Conservation (phyloP, 2,888 invertebrate species). For the Ichneumon xanthorius region DNA sequence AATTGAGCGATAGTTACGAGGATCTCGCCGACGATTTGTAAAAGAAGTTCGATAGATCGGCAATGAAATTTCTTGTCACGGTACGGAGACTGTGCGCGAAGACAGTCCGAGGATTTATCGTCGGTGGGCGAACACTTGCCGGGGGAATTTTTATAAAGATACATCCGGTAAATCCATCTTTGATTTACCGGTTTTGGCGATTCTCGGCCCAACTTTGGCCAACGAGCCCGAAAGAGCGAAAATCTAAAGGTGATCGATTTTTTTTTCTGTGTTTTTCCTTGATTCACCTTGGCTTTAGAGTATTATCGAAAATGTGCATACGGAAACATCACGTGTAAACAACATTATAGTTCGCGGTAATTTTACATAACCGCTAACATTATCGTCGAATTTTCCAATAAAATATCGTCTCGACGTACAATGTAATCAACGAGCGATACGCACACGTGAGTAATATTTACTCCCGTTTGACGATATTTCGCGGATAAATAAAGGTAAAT, state of each 20-base stretch:
- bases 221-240: neutral
- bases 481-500: conserved; percentile 31
- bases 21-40: neutral
- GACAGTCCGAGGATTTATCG: neutral
- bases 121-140: too few relatives aligned
- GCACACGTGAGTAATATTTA: conserved; percentile 41
- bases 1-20: conserved; percentile 2
- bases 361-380: neutral
- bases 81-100: neutral
- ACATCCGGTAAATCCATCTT: too few relatives aligned
- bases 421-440: conserved; percentile 14
- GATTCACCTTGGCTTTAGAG: too few relatives aligned
- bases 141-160: too few relatives aligned
- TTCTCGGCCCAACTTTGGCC: too few relatives aligned
- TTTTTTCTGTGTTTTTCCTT: too few relatives aligned
- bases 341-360: too few relatives aligned
- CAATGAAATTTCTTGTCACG: neutral
- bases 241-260: neutral
- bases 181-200: too few relatives aligned
- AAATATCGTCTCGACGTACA: neutral
- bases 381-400: neutral
- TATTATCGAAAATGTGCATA: too few relatives aligned
- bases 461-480: neutral
- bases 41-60: neutral
- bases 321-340: too few relatives aligned